These are phyloP conservation scores for Augiades crinisus DNA, from an alignment of 2,888 invertebrate species.

Conservation along the genomic window DNA sequence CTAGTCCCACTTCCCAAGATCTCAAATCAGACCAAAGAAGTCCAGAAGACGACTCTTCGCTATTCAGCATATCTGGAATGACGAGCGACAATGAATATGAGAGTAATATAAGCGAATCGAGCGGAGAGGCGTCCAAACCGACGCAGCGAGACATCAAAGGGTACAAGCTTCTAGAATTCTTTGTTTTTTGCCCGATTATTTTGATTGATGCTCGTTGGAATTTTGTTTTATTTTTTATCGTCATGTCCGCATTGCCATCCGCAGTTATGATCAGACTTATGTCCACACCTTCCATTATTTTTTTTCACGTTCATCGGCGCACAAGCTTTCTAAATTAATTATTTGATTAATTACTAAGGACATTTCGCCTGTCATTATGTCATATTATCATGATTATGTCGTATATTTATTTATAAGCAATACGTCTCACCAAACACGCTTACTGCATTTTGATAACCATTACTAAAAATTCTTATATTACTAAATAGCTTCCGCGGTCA, in stretches of 20 bases:
- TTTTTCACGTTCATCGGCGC: slow-evolving; percentile 14
- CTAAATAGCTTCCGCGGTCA: not conserved
- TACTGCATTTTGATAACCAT: slow-evolving; percentile 6
- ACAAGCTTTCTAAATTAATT: slow-evolving; percentile 17
- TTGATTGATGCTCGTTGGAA: slow-evolving; percentile 64
- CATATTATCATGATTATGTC: too few species aligned
- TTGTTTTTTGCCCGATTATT: slow-evolving; percentile 64
- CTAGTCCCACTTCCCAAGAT: slow-evolving; percentile 72
- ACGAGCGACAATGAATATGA: slow-evolving; percentile 81
- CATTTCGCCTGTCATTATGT: slow-evolving; percentile 6
- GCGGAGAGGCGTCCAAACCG: slow-evolving; percentile 72
- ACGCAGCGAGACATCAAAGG: slow-evolving; percentile 74
- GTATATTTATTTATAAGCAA: slow-evolving; percentile 4
- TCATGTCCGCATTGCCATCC: slow-evolving; percentile 39
- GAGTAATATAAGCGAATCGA: slow-evolving; percentile 78
- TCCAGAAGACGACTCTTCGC: slow-evolving; percentile 79
- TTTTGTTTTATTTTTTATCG: slow-evolving; percentile 40
- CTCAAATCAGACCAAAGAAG: slow-evolving; percentile 77
- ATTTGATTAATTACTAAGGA: not conserved
- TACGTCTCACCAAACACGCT: slow-evolving; percentile 20
- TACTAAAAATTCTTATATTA: too few species aligned
- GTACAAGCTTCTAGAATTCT: slow-evolving; percentile 76
- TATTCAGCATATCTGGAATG: slow-evolving; percentile 81
- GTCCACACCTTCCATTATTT: slow-evolving; percentile 10
- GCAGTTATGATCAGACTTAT: slow-evolving; percentile 12